These are phyloP conservation scores for Pseudeuparius sepicola DNA, from an alignment of 2,888 invertebrate species.

Conservation along the genomic window DNA sequence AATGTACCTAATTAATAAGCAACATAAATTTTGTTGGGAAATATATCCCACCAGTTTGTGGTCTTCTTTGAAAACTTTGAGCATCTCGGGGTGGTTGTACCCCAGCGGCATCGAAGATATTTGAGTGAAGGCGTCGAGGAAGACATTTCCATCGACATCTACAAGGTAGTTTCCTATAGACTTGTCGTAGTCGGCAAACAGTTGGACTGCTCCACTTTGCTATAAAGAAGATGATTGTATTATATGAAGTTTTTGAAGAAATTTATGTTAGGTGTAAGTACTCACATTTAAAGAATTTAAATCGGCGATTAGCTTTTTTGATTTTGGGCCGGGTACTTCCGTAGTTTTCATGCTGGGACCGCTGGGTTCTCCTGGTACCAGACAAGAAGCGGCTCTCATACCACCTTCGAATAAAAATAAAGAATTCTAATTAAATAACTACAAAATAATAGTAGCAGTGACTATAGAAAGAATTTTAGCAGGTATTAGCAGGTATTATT, in stretches of 20 bases:
- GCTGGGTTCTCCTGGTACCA: slow-evolving; percentile 47
- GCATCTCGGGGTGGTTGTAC: slow-evolving; percentile 87
- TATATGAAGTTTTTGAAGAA: background rate
- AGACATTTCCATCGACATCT: slow-evolving; percentile 88
- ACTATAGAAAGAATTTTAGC: too few species aligned
- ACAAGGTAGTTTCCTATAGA: slow-evolving; percentile 88
- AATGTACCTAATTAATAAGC: slow-evolving; percentile 20
- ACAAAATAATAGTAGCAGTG: too few species aligned
- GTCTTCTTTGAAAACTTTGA: slow-evolving; percentile 50
- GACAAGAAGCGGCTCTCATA: slow-evolving; percentile 21
- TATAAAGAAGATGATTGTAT: too few species aligned
- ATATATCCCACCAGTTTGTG: slow-evolving; percentile 25
- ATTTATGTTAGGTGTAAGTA: background rate
- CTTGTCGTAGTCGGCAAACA: slow-evolving; percentile 89
- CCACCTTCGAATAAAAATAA: too few species aligned
- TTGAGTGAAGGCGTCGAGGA: slow-evolving; percentile 90
- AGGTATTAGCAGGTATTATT: too few species aligned
- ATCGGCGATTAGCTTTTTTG: slow-evolving; percentile 49
- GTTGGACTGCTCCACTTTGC: slow-evolving; percentile 71
- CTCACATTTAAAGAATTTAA: slow-evolving; percentile 55
- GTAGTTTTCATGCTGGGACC: slow-evolving; percentile 52
- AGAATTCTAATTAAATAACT: too few species aligned
- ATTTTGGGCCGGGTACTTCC: slow-evolving; percentile 61
- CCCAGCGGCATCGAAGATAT: slow-evolving; percentile 84
- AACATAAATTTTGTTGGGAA: background rate